Conservation (phyloP, 1,140 invertebrate species). For the Zaprionus kolodkinae region DNA sequence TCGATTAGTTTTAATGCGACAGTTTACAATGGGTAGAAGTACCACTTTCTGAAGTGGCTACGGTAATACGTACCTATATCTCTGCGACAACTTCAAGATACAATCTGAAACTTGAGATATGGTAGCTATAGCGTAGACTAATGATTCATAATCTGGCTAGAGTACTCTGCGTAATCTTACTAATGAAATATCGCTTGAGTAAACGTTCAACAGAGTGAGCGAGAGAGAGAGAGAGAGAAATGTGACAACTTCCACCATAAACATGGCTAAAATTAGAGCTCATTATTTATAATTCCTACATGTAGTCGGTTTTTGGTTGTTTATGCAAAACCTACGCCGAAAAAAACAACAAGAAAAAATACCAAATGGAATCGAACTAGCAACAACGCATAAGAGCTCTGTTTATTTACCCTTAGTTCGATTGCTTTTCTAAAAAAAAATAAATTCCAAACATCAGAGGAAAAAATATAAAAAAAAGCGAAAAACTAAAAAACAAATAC, state of each 20-base stretch:
- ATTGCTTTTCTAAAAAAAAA: slow-evolving; percentile 25
- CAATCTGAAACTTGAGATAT: neutral
- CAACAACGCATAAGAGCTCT: neutral
- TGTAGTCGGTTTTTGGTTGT: neutral
- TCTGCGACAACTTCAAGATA: no score
- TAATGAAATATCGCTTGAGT: neutral
- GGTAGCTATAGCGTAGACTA: neutral
- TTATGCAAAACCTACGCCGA: no score
- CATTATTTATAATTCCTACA: slow-evolving; percentile 23
- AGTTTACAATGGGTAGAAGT: neutral
- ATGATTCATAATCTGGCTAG: neutral
- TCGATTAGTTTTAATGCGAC: neutral
- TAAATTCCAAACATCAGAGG: slow-evolving; percentile 3
- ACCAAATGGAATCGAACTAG: neutral
- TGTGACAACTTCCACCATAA: slow-evolving; percentile 28
- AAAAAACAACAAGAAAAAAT: no score
- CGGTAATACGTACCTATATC: no score
- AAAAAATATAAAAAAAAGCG: neutral
- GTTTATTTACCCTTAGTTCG: slow-evolving; percentile 19
- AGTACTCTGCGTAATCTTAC: neutral
- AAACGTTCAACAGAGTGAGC: no score
- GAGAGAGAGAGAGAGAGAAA: neutral
- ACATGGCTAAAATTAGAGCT: slow-evolving; percentile 35
- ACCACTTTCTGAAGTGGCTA: neutral
- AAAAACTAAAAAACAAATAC: slow-evolving; percentile 17